Base-by-base conservation (phyloP, 1,140 invertebrate genomes). In the Calosoma granatense region DNA sequence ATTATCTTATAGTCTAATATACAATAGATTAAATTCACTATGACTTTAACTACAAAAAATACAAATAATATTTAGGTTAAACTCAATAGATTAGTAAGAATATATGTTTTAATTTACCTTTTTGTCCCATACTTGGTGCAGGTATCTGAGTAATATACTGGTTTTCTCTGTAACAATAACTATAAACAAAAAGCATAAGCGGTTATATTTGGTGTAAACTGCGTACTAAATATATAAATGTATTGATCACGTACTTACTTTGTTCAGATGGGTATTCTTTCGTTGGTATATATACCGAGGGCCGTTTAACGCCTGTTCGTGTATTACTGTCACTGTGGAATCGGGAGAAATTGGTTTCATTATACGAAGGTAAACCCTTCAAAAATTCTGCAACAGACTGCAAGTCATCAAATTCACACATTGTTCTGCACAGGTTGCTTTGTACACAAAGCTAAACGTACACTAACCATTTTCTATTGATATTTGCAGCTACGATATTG, bases 91-190 rank as follows among this genome's bases (percentile, higher is more conserved):
- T n/a, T n/a, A n/a, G n/a, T n/a, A n/a, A n/a, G n/a, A n/a, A n/a
- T n/a, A n/a, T n/a, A n/a, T n/a, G n/a, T 36, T n/a, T 36, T 6
- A 9, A 36, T 9, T 36, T n/a, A 84, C 83, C 80, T 94, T 94
- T 78, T 92, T 94, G 66, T 94, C 90, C 89, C 89, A 94, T 74
- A 93, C 89, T 67, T 94, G 90, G 65, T 94, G 92, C 57, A 97
- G 79, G 72, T 93, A 97, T 75, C 92, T 83, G 65, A 97, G 72
- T 55, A 97, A 76, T 62, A 97, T 94, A 67, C 92, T 94, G 51
- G 91, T 90, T 75, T 94, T 94, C 72, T 96, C 92, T 69, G 92
- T 94, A 20, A 94, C 92, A 71, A 96, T 95, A 65, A 94, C 87
- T 90, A 76, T 60, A 87, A 83, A 65, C 62, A 65, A 69, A 17